Evolutionary conservation across 2,888 invertebrate genomes (phyloP).

Genomic region (Chydorus sphaericus): DNA sequence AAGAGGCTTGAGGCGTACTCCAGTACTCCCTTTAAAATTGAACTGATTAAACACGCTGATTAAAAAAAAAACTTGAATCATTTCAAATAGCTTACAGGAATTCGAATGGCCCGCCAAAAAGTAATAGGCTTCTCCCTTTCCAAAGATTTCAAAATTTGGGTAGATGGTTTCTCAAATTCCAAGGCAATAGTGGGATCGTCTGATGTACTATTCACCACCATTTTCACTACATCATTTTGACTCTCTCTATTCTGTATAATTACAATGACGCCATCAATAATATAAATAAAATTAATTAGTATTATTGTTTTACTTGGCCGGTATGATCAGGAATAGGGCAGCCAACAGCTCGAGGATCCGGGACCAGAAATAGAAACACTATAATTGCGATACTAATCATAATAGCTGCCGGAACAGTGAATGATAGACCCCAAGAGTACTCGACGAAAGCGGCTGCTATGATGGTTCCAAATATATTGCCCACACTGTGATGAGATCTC

Average conservation of each 20-base stretch:
- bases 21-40: slow-evolving; percentile 80
- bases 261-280: too few relatives aligned
- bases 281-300: too few relatives aligned
- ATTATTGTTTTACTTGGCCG: too few relatives aligned
- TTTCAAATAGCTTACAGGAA: slow-evolving; percentile 47
- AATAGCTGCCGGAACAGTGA: slow-evolving; percentile 75
- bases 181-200: too few relatives aligned
- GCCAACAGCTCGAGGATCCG: slow-evolving; percentile 65
- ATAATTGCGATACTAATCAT: slow-evolving; percentile 55
- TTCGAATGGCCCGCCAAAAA: slow-evolving; percentile 57
- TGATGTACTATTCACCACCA: too few relatives aligned
- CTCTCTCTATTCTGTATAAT: too few relatives aligned
- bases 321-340: slow-evolving; percentile 31
- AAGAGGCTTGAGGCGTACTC: slow-evolving; percentile 87
- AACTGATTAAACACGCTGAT: too few relatives aligned
- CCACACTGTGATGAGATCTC: slow-evolving; percentile 93
- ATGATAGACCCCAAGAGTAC: slow-evolving; percentile 75
- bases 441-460: slow-evolving; percentile 78
- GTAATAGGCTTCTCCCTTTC: slow-evolving; percentile 45
- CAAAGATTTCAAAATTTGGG: neutral
- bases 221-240: too few relatives aligned
- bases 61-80: too few relatives aligned
- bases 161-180: neutral
- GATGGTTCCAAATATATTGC: slow-evolving; percentile 80
- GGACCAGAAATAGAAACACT: slow-evolving; percentile 67